These are phyloP conservation scores for Ophioninae sp. DNA, from an alignment of 2,888 invertebrate genomes.

Conservation along the genomic window DNA sequence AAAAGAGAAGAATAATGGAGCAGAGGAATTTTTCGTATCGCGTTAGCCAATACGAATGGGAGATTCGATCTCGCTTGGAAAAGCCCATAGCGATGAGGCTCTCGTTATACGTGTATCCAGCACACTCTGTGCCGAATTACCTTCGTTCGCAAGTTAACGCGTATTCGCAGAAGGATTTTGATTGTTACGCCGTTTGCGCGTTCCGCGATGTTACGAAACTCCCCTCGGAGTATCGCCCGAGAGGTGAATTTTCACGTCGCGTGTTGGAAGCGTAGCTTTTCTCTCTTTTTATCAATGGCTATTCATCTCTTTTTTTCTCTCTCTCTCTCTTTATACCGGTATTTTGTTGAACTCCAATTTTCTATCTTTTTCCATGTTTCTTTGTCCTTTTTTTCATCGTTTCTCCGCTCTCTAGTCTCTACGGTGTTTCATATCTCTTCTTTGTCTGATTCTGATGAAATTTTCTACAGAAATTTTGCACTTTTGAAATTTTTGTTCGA, in stretches of 20 bases:
- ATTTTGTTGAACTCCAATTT: too few species aligned
- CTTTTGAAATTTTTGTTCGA: too few species aligned
- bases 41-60: neutral
- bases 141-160: slow-evolving; percentile 61
- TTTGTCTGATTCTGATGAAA: too few species aligned
- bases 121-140: slow-evolving; percentile 51
- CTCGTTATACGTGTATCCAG: slow-evolving; percentile 9
- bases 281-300: slow-evolving; percentile 1
- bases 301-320: neutral
- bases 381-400: too few species aligned
- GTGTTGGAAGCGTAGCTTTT: slow-evolving; percentile 18
- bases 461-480: too few species aligned
- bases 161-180: slow-evolving; percentile 62
- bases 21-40: too few species aligned
- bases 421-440: too few species aligned
- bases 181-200: slow-evolving; percentile 51
- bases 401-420: too few species aligned
- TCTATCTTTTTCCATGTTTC: too few species aligned
- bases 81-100: slow-evolving; percentile 3
- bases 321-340: too few species aligned
- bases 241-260: slow-evolving; percentile 32
- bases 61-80: neutral
- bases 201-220: slow-evolving; percentile 54
- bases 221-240: slow-evolving; percentile 51
- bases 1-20: too few species aligned